Evolutionary conservation across 2,113 vertebrate species (phyloP).

Genomic region (Erythrolamprus reginae): DNA sequence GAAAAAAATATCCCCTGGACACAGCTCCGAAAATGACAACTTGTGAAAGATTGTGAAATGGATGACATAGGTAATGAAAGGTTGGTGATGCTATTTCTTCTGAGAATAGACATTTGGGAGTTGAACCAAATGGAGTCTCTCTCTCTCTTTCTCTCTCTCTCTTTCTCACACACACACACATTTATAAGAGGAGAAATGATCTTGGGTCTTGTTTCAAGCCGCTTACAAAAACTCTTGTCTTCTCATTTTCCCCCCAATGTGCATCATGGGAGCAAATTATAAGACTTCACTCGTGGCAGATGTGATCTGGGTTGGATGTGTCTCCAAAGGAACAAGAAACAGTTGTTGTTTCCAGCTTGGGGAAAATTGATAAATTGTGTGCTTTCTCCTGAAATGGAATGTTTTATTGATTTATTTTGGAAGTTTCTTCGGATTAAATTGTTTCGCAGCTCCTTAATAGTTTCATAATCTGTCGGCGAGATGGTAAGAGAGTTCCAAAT

Average conservation of each 20-base stretch:
- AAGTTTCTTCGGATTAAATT: background rate
- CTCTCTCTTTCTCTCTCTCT: too few relatives aligned
- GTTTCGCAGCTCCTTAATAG: background rate
- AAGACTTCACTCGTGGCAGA: background rate
- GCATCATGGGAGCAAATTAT: background rate
- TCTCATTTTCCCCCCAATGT: background rate
- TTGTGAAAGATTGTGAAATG: background rate
- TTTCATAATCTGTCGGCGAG: background rate
- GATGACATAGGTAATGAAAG: background rate
- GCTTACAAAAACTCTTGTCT: background rate
- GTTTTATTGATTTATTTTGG: background rate
- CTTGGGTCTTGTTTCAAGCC: background rate
- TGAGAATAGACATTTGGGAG: background rate
- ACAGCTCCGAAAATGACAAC: background rate
- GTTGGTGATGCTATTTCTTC: background rate
- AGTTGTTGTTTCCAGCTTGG: background rate
- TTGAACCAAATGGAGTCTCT: background rate
- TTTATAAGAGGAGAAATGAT: background rate
- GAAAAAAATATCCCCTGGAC: background rate
- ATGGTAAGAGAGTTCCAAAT: background rate
- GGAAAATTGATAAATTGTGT: background rate
- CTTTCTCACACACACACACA: too few relatives aligned
- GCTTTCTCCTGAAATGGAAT: background rate
- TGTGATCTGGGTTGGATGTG: background rate
- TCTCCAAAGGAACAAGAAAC: background rate